These are phyloP conservation scores for Aelia acuminata DNA, from an alignment of 2,888 invertebrate species.

Conservation along the genomic window DNA sequence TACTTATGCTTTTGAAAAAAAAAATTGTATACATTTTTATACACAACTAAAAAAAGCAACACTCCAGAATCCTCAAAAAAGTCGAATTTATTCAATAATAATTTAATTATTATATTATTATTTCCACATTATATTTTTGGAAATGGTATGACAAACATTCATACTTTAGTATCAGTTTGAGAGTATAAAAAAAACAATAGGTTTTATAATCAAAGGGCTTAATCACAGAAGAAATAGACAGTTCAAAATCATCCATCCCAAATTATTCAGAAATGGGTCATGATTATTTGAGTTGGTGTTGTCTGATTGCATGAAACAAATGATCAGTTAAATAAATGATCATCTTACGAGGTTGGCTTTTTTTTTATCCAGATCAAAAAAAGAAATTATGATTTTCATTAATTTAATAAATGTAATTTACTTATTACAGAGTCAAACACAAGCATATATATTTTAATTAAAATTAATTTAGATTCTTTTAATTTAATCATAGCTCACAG, in stretches of 20 bases:
- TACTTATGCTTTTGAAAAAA: not conserved
- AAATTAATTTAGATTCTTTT: not conserved
- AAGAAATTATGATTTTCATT: not conserved
- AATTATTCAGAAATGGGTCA: not conserved
- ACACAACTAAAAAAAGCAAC: not conserved
- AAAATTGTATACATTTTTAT: not conserved
- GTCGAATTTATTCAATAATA: not conserved
- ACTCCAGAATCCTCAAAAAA: not conserved
- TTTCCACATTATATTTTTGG: too few species aligned
- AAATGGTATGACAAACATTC: too few species aligned
- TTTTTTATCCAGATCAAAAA: not conserved
- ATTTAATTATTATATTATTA: too few species aligned
- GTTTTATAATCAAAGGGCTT: not conserved
- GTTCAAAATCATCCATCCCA: constrained; percentile 8
- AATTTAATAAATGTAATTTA: not conserved
- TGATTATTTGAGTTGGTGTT: constrained; percentile 54
- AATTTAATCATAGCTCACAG: not conserved
- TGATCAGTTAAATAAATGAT: not conserved
- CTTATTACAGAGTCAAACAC: not conserved
- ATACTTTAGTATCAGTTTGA: not conserved
- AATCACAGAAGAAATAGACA: not conserved
- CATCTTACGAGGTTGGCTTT: not conserved
- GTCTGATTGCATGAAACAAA: constrained; percentile 53
- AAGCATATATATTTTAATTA: not conserved
- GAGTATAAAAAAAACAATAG: too few species aligned